A percentile compares a stretch with the other conserved stretches of the same genome.
Evolutionary conservation across 1,140 invertebrate genomes (phyloP).

Genomic region (Lanistes nyassanus): DNA sequence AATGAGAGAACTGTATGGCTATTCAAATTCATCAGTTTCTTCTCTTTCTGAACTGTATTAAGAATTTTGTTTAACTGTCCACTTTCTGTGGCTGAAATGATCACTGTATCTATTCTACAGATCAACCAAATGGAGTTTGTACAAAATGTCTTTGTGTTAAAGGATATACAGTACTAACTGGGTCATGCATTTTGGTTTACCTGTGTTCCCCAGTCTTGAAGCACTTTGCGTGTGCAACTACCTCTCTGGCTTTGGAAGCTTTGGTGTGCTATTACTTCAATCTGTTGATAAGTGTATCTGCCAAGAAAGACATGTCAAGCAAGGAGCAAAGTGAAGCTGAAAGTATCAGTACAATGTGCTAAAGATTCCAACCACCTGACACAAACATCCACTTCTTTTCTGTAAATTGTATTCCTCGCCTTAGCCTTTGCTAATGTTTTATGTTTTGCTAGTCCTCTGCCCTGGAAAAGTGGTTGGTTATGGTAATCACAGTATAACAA

Average conservation of each 20-base stretch:
- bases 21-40: not conserved
- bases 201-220: slow-evolving; percentile 51
- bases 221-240: slow-evolving; percentile 40
- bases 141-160: not conserved
- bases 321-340: not conserved
- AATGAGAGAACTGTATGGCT: not conserved
- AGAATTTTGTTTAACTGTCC: not conserved
- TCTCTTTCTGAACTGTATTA: too few species aligned
- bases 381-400: too few species aligned
- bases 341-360: too few species aligned
- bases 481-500: too few species aligned
- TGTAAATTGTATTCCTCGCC: too few species aligned
- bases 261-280: slow-evolving; percentile 33
- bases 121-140: not conserved
- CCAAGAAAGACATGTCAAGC: not conserved
- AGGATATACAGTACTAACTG: not conserved
- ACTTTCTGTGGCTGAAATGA: not conserved
- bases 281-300: slow-evolving; percentile 27
- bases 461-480: too few species aligned
- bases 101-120: not conserved
- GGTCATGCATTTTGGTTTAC: not conserved
- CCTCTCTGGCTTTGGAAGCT: slow-evolving; percentile 20
- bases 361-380: too few species aligned
- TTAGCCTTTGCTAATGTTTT: too few species aligned
- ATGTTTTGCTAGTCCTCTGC: too few species aligned